A percentile compares a stretch with the other conserved stretches of the same genome.
phyloP scores from a whole-genome alignment of 2,113 vertebrate genomes.

The Ceyx melanurus region DNA sequence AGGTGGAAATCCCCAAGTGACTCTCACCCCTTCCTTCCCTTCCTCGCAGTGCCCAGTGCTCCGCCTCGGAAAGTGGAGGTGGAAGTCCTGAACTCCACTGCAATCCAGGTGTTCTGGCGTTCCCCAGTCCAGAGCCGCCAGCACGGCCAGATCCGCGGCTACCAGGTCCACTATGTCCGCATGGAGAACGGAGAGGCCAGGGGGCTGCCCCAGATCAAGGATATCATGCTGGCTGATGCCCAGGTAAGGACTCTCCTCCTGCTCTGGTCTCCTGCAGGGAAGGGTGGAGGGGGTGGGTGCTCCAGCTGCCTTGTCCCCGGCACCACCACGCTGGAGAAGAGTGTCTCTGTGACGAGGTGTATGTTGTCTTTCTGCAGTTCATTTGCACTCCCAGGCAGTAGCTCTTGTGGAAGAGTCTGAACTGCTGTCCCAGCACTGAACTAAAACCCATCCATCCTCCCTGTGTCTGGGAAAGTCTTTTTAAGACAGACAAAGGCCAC shows the following conservation, averaged over 20 bases:
- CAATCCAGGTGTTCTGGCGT: slow-evolving; percentile 95
- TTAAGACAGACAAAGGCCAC: slow-evolving; percentile 23
- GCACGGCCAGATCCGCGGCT: slow-evolving; percentile 96
- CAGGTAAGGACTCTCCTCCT: slow-evolving; percentile 78
- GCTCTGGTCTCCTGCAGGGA: background rate
- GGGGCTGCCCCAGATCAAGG: slow-evolving; percentile 93
- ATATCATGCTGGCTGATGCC: slow-evolving; percentile 95
- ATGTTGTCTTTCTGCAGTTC: background rate
- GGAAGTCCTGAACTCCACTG: slow-evolving; percentile 93
- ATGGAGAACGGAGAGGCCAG: slow-evolving; percentile 94
- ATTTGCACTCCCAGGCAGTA: background rate
- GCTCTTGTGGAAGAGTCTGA: background rate
- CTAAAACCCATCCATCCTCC: background rate
- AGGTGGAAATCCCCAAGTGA: background rate
- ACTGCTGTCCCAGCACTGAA: slow-evolving; percentile 12
- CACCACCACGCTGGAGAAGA: fast-evolving
- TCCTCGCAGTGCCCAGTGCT: slow-evolving; percentile 89
- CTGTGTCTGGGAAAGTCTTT: background rate
- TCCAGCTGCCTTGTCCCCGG: background rate
- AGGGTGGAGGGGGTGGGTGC: background rate
- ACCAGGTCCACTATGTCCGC: slow-evolving; percentile 96
- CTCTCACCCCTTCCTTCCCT: background rate
- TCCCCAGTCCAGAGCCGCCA: slow-evolving; percentile 89
- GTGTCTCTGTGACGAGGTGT: fast-evolving
- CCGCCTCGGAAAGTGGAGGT: slow-evolving; percentile 94